phyloP scores from a whole-genome alignment of 2,113 vertebrate species.

The Pampusana beccarii region DNA sequence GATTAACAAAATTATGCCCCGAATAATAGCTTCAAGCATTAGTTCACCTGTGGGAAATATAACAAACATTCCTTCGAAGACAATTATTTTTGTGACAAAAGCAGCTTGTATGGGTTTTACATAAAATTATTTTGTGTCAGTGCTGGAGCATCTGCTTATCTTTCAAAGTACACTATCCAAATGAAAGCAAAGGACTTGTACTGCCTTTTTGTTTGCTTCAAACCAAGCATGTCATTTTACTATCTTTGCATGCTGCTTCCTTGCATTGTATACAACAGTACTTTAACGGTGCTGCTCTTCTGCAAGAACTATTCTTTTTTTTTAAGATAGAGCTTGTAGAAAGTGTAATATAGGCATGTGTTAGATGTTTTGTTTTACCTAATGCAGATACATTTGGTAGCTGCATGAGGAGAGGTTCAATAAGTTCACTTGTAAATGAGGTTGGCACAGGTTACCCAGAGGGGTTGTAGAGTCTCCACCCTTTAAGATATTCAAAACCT shows the following conservation, averaged over 20 bases:
- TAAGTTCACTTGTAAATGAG: neutral
- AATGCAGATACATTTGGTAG: neutral
- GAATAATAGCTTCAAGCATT: neutral
- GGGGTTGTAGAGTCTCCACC: too few relatives aligned
- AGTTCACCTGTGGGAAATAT: neutral
- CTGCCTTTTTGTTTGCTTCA: neutral
- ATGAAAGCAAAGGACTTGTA: neutral
- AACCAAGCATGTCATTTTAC: neutral
- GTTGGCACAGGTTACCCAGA: neutral
- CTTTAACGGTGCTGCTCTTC: neutral
- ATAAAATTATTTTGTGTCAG: neutral
- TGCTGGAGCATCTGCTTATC: neutral
- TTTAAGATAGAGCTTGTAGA: neutral
- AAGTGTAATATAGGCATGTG: neutral
- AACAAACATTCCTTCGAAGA: neutral
- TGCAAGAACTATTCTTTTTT: neutral
- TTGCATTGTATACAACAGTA: neutral
- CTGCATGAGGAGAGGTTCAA: neutral
- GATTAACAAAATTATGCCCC: neutral
- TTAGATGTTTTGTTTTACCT: neutral
- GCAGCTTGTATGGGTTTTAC: neutral
- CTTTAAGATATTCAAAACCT: too few relatives aligned
- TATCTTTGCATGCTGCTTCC: neutral
- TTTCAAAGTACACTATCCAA: neutral
- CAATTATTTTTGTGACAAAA: conserved; percentile 15